Base-by-base conservation (phyloP, 2,797 vertebrate genomes). In the Chromobotia macracanthus region DNA sequence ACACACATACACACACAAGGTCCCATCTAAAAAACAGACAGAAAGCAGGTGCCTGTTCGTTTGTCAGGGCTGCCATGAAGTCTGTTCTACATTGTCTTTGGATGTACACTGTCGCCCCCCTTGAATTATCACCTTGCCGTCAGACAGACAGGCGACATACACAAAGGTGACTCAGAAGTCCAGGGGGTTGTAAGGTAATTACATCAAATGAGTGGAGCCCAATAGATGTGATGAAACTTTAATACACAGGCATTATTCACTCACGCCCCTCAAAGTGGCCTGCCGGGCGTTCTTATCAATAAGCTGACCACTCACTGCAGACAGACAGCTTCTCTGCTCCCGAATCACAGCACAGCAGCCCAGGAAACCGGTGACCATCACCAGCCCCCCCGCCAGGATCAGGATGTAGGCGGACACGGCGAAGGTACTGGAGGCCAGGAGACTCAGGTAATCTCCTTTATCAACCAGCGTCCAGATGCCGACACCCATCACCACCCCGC, bases 381-480 rank as follows among this genome's bases (percentile, higher is more conserved):
- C 94, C 50, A 96, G 90, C 3, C 90, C 50, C 0, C 95, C 95
- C 0, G 94, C 92, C 72, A 95, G 89, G 83, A 97, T 92, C 67
- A 96, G 95, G 86, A 95, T 95, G 84, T 94, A 95, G 3, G 95
- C 92, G 0, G 95, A 95, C 25, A 94, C 88, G 0, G 94, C 91
- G 3, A 96, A 95, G 7, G 95, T 95, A 85, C 95, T 95, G 81
- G 94, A 95, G 0, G 94, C 94, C 90, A 96, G 87, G 77, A 96
- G 85, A 75, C 93, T 91, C 79, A 96, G 91, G 89, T 96, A 96
- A 87, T 94, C 90, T 0, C 94, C 95, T 88, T 96, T 96, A 85
- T 96, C 94, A 78, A 92, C 83, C 83, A 96, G 88, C 0, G 95
- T 96, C 96, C 96, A 96, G 65, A 95, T 60, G n/a, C 96, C 96